A percentile compares a stretch with the other conserved stretches of the same genome.
These are phyloP conservation scores for Scalopus aquaticus DNA, from an alignment of 2,113 vertebrate genomes.

Conservation along the genomic window DNA sequence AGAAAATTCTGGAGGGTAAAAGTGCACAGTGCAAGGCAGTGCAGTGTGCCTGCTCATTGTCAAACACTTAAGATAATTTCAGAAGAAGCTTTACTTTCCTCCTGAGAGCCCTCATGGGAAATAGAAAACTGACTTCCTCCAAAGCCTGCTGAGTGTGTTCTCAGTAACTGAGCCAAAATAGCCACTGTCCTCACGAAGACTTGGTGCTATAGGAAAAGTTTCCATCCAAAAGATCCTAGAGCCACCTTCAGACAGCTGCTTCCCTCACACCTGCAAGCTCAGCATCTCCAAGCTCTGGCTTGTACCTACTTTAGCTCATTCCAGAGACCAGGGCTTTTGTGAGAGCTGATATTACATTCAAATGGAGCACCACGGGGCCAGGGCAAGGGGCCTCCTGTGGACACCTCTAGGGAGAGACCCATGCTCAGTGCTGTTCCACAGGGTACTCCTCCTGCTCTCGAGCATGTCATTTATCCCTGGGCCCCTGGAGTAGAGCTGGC, in stretches of 20 bases:
- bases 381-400: not conserved
- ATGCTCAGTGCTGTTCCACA: not conserved
- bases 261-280: not conserved
- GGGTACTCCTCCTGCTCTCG: not conserved
- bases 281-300: not conserved
- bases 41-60: not conserved
- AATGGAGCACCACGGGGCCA: not conserved
- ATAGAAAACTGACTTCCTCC: not conserved
- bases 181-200: rapidly evolving
- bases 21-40: not conserved
- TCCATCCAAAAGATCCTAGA: not conserved
- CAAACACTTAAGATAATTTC: constrained; percentile 2
- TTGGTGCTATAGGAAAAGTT: not conserved
- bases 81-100: not conserved
- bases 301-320: not conserved
- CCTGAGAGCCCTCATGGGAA: not conserved
- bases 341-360: not conserved
- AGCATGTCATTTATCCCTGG: not conserved
- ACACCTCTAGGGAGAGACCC: not conserved
- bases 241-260: not conserved
- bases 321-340: not conserved
- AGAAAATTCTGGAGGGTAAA: not conserved
- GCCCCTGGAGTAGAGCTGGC: not conserved
- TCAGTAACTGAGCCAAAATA: not conserved
- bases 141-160: not conserved